A percentile compares a stretch with the other conserved stretches of the same genome.
Evolutionary conservation across 2,888 invertebrate genomes (phyloP).

Genomic region (Morpho deidamia): DNA sequence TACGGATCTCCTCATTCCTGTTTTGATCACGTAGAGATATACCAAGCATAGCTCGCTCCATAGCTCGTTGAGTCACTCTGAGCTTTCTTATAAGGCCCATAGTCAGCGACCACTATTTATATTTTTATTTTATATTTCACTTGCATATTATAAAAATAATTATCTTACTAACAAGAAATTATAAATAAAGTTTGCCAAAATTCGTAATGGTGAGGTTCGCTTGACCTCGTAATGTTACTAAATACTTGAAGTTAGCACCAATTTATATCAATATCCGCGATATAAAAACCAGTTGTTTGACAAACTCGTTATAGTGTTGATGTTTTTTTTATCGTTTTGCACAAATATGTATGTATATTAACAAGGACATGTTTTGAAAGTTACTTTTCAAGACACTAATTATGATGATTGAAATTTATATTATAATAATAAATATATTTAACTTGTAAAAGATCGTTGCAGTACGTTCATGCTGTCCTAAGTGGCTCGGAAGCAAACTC

Average conservation of each 20-base stretch:
- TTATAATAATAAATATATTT: neutral
- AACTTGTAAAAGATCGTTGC: neutral
- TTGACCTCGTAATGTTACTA: neutral
- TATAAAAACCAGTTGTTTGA: conserved; percentile 7
- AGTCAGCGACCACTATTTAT: no score
- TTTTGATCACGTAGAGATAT: no score
- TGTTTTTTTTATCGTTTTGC: neutral
- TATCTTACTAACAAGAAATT: no score
- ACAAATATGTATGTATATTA: neutral
- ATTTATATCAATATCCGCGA: conserved; percentile 3
- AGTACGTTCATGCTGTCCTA: no score
- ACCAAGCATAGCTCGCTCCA: no score
- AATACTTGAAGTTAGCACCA: neutral
- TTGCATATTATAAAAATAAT: no score
- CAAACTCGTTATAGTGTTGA: neutral
- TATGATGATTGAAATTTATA: neutral
- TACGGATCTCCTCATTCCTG: no score
- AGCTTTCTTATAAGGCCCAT: no score
- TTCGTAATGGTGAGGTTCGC: neutral
- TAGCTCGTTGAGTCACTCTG: no score
- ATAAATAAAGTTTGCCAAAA: neutral
- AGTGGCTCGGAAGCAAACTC: no score
- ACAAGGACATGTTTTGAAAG: neutral
- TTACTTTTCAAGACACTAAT: neutral
- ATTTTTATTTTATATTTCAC: no score